These are phyloP conservation scores for Apis laboriosa DNA, from an alignment of 1,140 invertebrate species.

Conservation along the genomic window DNA sequence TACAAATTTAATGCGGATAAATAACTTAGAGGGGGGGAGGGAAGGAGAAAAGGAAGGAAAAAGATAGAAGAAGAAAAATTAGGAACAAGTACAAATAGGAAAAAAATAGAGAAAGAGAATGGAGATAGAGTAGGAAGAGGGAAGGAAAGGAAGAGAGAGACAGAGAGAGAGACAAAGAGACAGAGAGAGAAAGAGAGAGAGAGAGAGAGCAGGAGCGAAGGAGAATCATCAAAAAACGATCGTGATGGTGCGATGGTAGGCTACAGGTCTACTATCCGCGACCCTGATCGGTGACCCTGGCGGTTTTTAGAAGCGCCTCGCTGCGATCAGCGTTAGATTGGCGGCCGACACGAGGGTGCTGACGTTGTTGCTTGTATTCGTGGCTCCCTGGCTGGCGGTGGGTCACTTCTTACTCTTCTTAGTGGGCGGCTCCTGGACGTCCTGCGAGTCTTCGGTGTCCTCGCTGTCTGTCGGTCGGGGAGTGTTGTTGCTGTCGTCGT, in stretches of 20 bases:
- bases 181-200: constrained; percentile 13
- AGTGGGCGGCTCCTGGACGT: constrained; percentile 76
- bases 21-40: background rate
- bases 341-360: constrained; percentile 72
- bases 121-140: background rate
- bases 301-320: constrained; percentile 72
- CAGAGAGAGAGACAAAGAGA: background rate
- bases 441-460: constrained; percentile 77
- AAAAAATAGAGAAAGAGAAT: background rate
- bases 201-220: constrained; percentile 36
- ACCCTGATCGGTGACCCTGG: constrained; percentile 57
- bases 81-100: background rate
- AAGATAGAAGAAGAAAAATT: no score
- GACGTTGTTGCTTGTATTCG: constrained; percentile 63
- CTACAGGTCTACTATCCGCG: constrained; percentile 52
- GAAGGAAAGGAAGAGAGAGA: background rate
- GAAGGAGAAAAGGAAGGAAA: no score
- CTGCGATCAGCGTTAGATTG: constrained; percentile 74
- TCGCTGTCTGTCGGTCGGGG: constrained; percentile 79
- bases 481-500: constrained; percentile 76
- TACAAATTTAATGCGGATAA: constrained; percentile 1
- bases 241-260: constrained; percentile 45
- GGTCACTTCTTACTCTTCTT: constrained; percentile 81
- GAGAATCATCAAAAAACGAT: constrained; percentile 43
- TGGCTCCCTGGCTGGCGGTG: constrained; percentile 57